These are phyloP conservation scores for Tricholauxania praeusta DNA, from an alignment of 2,888 invertebrate genomes.

Conservation along the genomic window DNA sequence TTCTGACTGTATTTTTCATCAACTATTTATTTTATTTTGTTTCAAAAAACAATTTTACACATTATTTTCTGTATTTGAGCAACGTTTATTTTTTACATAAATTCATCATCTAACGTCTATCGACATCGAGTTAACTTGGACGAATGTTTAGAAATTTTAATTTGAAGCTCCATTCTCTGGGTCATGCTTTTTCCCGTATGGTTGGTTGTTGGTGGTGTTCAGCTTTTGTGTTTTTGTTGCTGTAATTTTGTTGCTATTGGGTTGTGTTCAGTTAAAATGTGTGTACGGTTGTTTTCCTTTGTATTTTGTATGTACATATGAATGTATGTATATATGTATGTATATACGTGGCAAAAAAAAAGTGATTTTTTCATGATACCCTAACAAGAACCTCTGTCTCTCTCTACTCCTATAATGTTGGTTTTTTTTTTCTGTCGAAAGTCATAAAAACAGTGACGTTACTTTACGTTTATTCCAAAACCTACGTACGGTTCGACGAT, in stretches of 20 bases:
- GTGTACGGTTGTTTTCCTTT: too few relatives aligned
- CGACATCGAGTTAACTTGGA: conserved; percentile 40
- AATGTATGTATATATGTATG: too few relatives aligned
- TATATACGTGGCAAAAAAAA: neutral
- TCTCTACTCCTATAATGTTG: too few relatives aligned
- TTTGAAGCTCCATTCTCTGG: conserved; percentile 25
- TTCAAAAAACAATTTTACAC: neutral
- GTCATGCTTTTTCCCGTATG: conserved; percentile 23
- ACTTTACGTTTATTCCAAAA: too few relatives aligned
- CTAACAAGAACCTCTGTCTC: neutral
- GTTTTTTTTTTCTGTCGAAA: too few relatives aligned
- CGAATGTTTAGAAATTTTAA: conserved; percentile 38
- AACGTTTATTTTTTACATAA: neutral
- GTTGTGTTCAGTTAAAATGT: conserved; percentile 12
- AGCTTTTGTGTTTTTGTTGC: conserved; percentile 11
- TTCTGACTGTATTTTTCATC: too few relatives aligned
- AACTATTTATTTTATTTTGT: neutral
- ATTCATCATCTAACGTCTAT: conserved; percentile 35
- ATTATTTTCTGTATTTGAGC: conserved; percentile 1
- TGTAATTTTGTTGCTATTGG: neutral
- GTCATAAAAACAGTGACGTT: too few relatives aligned
- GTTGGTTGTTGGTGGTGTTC: neutral
- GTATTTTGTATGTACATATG: too few relatives aligned
- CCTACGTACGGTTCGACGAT: too few relatives aligned
- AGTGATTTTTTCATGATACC: neutral